Base-by-base conservation (phyloP, 2,113 vertebrate genomes). In the Leptocoma aspasia region DNA sequence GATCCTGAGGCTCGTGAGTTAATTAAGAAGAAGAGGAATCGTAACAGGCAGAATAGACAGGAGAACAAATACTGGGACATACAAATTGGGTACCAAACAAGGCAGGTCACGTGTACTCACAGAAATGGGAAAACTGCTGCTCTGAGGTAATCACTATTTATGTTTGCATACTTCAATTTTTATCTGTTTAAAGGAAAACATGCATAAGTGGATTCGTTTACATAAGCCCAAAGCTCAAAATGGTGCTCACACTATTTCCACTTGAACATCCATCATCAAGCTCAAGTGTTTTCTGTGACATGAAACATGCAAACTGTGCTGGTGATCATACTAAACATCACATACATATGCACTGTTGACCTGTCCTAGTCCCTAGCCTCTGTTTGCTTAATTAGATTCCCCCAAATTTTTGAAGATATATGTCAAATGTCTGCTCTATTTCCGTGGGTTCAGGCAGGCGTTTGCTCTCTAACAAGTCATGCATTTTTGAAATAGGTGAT, bases 21-120 rank as follows among this genome's bases (percentile, higher is more conserved):
- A 13, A 99, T 99, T 93, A 99, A 99, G 97, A 99, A 99, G 93
- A 99, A 99, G 94, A 98, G 99, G 41, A 99, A 98, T 78, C 97
- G 99, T 68, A 99, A 99, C 94, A 98, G 99, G 30, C 98, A 99
- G 72, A 99, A 99, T 95, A 98, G 99, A 22, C 99, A 99, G 42
- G 99, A 99, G 93, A 99, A 98, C 92, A 98, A 98, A 42, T 99
- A 99, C 41, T 99, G 99, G 99, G 99, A 99, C 96, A 98, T 99
- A 92, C 99, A 99, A 95, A 98, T 99, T 71, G 99, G 99, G 18
- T 99, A 98, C 97, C 99, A 99, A 97, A 99, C 98, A 26, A 97
- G 99, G 41, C 97, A 99, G 60, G 98, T 99, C 69, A 97, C 95
- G 28, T 99, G 99, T 77, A 97, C 97, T 12, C 99, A 99, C 96